Conservation (phyloP, 2,888 invertebrate genomes). For the Zygothrica quintamaculata region DNA sequence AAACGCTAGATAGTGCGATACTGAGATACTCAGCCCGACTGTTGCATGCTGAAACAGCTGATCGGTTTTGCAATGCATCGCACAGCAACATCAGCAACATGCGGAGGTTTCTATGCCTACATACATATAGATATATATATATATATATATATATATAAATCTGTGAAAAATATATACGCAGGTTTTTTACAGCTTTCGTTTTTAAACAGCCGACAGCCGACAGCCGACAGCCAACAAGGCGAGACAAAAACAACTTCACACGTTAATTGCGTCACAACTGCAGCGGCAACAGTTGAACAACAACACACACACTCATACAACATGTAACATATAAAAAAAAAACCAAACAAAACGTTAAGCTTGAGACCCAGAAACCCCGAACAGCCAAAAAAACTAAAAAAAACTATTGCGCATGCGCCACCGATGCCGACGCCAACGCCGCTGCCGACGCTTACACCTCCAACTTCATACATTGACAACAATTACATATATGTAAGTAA, state of each 20-base stretch:
- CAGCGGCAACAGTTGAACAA: constrained; percentile 42
- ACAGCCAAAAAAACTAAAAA: no score
- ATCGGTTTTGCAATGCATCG: constrained; percentile 33
- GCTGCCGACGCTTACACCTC: no score
- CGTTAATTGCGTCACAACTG: constrained; percentile 72
- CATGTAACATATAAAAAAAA: constrained; percentile 15
- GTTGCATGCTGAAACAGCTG: constrained; percentile 37
- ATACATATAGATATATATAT: background rate
- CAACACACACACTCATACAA: constrained; percentile 40
- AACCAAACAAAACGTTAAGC: constrained; percentile 27
- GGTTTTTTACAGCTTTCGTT: constrained; percentile 61
- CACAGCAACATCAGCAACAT: constrained; percentile 6
- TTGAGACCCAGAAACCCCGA: constrained; percentile 78
- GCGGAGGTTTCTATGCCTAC: constrained; percentile 6
- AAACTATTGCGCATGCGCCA: constrained; percentile 67
- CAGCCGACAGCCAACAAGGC: constrained; percentile 58
- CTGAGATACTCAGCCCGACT: constrained; percentile 12
- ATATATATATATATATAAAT: background rate
- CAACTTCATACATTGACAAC: constrained; percentile 8
- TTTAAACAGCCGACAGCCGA: constrained; percentile 43
- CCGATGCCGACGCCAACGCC: constrained; percentile 23
- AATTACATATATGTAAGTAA: constrained; percentile 15
- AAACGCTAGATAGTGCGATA: background rate
- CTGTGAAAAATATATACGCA: constrained; percentile 34
- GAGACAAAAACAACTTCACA: constrained; percentile 58